Base-by-base conservation (phyloP, 1,140 invertebrate species). In the Wiebesia pumilae region DNA sequence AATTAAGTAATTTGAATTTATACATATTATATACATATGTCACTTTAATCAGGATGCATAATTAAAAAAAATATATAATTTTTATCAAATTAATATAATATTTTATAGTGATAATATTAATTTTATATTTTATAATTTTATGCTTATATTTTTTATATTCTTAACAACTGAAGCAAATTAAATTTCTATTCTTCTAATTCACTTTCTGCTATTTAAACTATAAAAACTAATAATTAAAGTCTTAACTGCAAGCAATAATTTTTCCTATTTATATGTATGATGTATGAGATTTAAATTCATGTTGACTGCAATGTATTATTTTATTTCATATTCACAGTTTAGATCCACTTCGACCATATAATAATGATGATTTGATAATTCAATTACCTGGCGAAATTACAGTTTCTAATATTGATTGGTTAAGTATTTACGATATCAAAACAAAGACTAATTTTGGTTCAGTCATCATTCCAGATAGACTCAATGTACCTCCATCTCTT, bases 401-500 rank as follows among this genome's bases (percentile, higher is more conserved):
- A 0, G 95, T 98, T 65, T 97, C 97, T 91, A 96, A 96, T 86
- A 96, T 98, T 47, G 96, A 97, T 91, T 98, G 98, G 97, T 94
- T 98, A 14, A 96, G 96, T 88, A 93, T 98, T 62, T 98, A 95
- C 89, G 97, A 98, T 94, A 93, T 96, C 35, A 95, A 95, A 47
- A 95, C 94, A 16, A 96, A 96, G 82, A 95, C 96, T 81, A 96
- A 96, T 91, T 96, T 96, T 87, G 97, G 97, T 47, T 96, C 97
- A 69, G 95, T 97, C 38, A 95, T 97, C 4, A 96, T 98, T 90
- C 96, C 97, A 0, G 96, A 97, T 90, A 96, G 95, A 47, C 93
- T 98, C 19, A 98, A 98, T 93, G 97, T 98, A 65, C 97, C 97
- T 27, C 97, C 97, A 35, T 97, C 97, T 27, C 93, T 97, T 81